Base-by-base conservation (phyloP, 1,140 invertebrate genomes). In the Asobara japonica region DNA sequence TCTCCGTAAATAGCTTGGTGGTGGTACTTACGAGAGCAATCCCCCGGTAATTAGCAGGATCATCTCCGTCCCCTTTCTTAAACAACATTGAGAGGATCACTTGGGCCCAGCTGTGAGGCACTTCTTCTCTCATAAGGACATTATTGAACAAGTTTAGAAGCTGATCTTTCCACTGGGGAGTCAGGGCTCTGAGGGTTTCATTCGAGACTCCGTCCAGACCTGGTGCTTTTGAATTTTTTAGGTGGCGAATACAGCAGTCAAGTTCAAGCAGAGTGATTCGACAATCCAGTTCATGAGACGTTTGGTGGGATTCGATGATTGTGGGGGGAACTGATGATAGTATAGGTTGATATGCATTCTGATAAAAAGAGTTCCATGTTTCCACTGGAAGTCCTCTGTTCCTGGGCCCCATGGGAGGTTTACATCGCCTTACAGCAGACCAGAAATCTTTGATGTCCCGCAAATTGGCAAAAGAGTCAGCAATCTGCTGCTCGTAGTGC, bases 11-110 rank as follows among this genome's bases (percentile, higher is more conserved):
- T 13, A 79, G 30, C 68, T 82, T 82, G 0, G 72, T 27, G 0
- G 68, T 68, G 4, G 64, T 65, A 31, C 78, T 78, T 0, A 80
- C 25, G 1, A 81, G 48, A 0, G 79, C 70, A n/a, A 82, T 82
- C 1, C 69, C 72, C 41, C 79, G 66, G 45, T 78, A 82, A 36
- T 80, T 82, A 13, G 13, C 20, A 8, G 76, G 79, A 41, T 78
- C 66, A 10, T 11, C 18, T 22, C 1, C 7, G 29, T 77, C 73
- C 10, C 78, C 76, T 69, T 78, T 79, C 56, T 80, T 81, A 29
- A 75, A 45, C 0, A 76, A 11, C 30, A 72, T 27, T 29, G 36
- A 62, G 18, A 70, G 31, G 10, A 45, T 16, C 3, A 70, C 48
- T 13, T 16, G n/a, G 22, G 29, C 56, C 73, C 72, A 76, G 11